A percentile compares a stretch with the other conserved stretches of the same genome.
These are phyloP conservation scores for Sceloporus tristichus DNA, from an alignment of 2,113 vertebrate genomes.

Conservation along the genomic window DNA sequence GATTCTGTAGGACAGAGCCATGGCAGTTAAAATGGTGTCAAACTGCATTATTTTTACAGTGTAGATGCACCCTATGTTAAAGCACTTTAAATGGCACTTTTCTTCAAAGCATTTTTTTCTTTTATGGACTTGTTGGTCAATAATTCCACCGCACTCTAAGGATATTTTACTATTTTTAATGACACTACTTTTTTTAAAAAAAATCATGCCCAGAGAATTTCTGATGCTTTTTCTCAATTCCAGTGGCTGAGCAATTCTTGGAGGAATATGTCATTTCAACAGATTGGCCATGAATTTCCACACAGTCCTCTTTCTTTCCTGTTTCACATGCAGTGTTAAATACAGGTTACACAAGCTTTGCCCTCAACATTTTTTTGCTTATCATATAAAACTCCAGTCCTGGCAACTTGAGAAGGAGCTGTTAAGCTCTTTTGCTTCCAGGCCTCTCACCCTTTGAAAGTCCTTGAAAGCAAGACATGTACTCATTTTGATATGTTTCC, in stretches of 20 bases:
- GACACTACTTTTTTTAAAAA: too few relatives aligned
- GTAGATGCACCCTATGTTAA: background rate
- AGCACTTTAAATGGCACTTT: background rate
- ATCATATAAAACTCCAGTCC: background rate
- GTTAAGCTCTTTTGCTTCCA: conserved; percentile 1
- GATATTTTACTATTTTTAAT: background rate
- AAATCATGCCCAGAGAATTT: background rate
- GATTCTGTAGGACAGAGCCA: too few relatives aligned
- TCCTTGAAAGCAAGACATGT: background rate
- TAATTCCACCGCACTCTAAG: background rate
- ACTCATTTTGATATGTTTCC: background rate
- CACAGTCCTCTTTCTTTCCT: background rate
- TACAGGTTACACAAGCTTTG: background rate
- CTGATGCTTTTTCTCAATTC: background rate
- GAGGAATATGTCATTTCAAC: background rate
- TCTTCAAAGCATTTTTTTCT: background rate
- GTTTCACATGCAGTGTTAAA: background rate
- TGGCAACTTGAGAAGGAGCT: background rate
- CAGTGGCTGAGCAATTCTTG: background rate
- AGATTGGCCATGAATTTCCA: background rate
- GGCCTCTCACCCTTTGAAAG: background rate
- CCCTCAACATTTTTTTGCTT: background rate
- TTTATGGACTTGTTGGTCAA: background rate
- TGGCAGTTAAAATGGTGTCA: too few relatives aligned
- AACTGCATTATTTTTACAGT: too few relatives aligned